Evolutionary conservation across 2,113 vertebrate species (phyloP).

Genomic region (Excalfactoria chinensis): DNA sequence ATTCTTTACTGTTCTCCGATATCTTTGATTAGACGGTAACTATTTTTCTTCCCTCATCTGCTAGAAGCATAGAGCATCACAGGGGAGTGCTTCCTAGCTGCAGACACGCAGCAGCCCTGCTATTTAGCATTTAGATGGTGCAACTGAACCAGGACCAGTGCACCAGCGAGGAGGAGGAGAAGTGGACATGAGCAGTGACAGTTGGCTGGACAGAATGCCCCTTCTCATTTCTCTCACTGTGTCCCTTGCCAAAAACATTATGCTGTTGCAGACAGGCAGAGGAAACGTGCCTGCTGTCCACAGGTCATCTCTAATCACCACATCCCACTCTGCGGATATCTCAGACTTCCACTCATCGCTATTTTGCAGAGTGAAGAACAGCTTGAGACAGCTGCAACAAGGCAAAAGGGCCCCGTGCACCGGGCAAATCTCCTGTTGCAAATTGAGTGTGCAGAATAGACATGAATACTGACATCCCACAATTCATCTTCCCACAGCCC

Average conservation of each 20-base stretch:
- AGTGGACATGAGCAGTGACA: not conserved
- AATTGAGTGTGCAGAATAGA: not conserved
- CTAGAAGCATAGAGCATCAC: not conserved
- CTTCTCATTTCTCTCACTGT: not conserved
- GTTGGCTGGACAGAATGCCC: conserved; percentile 35
- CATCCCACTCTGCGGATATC: not conserved
- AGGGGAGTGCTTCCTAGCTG: not conserved
- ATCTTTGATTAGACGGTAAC: conserved; percentile 1
- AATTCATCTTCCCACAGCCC: not conserved
- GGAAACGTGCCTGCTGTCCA: not conserved
- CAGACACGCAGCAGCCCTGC: not conserved
- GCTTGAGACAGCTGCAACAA: conserved; percentile 4
- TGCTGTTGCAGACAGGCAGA: not conserved
- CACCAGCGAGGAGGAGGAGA: not conserved
- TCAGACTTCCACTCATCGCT: not conserved
- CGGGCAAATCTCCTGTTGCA: not conserved
- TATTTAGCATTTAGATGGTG: conserved; percentile 25
- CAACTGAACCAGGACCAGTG: not conserved
- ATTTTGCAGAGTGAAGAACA: not conserved
- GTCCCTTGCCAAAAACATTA: conserved; percentile 12
- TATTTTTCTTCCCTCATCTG: conserved; percentile 1
- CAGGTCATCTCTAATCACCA: not conserved
- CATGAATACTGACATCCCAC: not conserved
- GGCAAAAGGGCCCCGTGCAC: not conserved
- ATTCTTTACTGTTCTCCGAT: not conserved